Conservation (phyloP, 2,113 vertebrate species). For the Ophiodon elongatus region DNA sequence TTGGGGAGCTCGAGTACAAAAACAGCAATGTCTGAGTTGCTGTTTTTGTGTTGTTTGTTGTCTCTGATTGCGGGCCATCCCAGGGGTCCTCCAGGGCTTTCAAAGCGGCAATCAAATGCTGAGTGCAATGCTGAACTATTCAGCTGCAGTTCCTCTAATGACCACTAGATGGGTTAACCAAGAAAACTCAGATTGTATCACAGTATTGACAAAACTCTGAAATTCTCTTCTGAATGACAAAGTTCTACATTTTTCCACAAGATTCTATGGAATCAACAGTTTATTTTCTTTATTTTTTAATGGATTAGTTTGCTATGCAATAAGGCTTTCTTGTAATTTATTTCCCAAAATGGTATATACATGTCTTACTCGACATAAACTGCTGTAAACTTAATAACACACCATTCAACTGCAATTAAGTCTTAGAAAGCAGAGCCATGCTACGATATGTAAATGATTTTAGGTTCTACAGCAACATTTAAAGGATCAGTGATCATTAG, state of each 20-base stretch:
- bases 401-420: not conserved
- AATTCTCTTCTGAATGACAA: not conserved
- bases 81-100: slow-evolving; percentile 10
- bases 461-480: not conserved
- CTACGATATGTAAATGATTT: too few relatives aligned
- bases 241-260: not conserved
- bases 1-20: not conserved
- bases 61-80: slow-evolving; percentile 9
- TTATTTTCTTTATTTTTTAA: not conserved
- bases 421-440: not conserved
- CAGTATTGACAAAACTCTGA: not conserved
- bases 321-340: not conserved
- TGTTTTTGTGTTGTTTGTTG: slow-evolving; percentile 27
- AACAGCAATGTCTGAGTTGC: not conserved
- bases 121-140: not conserved
- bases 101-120: slow-evolving; percentile 17
- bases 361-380: not conserved
- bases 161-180: slow-evolving; percentile 26
- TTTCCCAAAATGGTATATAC: not conserved
- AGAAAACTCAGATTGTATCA: not conserved
- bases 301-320: not conserved
- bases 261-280: not conserved
- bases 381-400: not conserved
- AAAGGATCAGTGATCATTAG: not conserved
- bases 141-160: slow-evolving; percentile 19